Evolutionary conservation across 2,888 invertebrate genomes (phyloP), one percentile per base, ranked within the genome.

Genomic region (Holacanthella duospinosa): DNA sequence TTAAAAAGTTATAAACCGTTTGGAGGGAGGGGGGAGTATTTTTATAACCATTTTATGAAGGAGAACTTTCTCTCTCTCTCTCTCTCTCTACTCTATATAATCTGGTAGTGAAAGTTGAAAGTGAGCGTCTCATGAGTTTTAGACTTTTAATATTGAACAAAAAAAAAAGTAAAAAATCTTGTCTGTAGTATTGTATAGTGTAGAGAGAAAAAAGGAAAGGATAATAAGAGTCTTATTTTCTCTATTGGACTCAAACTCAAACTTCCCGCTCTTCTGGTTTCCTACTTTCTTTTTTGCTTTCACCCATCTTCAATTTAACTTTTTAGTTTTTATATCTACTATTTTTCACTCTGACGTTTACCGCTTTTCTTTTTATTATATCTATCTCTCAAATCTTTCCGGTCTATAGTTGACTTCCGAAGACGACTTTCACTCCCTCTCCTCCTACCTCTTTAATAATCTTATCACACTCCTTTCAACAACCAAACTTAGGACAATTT

Each of bases 311-410:
- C 36, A 36, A 48, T 48, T 48, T 48, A 48, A 48, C 16, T 48
- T n/a, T n/a, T n/a, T n/a, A n/a, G n/a, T n/a, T n/a, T 48, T 48
- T 48, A 48, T 48, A 21, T 48, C 4, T 21, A 9, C 48, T 48
- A 48, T 48, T 48, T 48, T 48, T 48, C 48, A 48, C 48, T 48
- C 48, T 36, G 36, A 48, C 48, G 48, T 48, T 48, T 21, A 16
- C 4, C 48, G 12, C 48, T 48, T 48, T 48, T 21, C 21, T 36
- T 4, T 21, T 48, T 48, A 9, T 48, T 21, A 9, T 48, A n/a
- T 48, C 48, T 4, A 16, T 21, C 48, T 48, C 12, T 16, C 4
- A 4, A 48, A 21, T 16, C 48, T 21, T 48, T 48, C 48, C 48
- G 48, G 16, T 21, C 48, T 4, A 4, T 4, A 48, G 48, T 21